Percentiles rank a stretch among this genome's conserved stretches.
phyloP scores from a whole-genome alignment of 1,140 invertebrate species.

The Bombus sylvicola region DNA sequence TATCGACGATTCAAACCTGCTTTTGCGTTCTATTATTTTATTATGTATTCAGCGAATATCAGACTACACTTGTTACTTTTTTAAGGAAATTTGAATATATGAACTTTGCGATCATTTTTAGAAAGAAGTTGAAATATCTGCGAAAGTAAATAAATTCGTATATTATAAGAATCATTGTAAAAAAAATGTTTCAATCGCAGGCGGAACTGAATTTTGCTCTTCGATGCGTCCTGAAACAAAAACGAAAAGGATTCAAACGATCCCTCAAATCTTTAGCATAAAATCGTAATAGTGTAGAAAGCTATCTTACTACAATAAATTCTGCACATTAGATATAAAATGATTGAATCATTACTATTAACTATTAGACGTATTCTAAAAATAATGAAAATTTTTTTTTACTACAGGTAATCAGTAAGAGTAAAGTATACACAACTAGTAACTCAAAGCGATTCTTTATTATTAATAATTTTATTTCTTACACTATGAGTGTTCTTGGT shows the following conservation, averaged over 20 bases:
- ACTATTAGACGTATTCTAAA: too few species aligned
- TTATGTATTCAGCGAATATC: background rate
- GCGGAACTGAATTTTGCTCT: conserved; percentile 43
- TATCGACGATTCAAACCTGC: background rate
- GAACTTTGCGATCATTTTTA: background rate
- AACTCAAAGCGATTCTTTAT: conserved; percentile 53
- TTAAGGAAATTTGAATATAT: too few species aligned
- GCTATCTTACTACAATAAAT: conserved; percentile 59
- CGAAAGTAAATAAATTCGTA: background rate
- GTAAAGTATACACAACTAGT: background rate
- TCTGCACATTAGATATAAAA: conserved; percentile 52
- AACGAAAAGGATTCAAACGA: conserved; percentile 45
- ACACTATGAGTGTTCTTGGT: conserved; percentile 58
- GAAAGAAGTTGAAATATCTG: background rate
- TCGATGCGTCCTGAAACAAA: conserved; percentile 49
- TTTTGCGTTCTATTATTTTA: background rate
- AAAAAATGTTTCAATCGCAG: background rate
- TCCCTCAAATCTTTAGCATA: conserved; percentile 41
- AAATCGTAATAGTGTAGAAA: conserved; percentile 52
- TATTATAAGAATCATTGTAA: background rate
- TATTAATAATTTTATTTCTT: conserved; percentile 48
- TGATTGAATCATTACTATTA: background rate
- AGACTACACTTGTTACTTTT: background rate
- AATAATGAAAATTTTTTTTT: background rate
- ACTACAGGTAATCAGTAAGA: background rate